Evolutionary conservation across 2,888 invertebrate species (phyloP).

Genomic region (Rhingia campestris): DNA sequence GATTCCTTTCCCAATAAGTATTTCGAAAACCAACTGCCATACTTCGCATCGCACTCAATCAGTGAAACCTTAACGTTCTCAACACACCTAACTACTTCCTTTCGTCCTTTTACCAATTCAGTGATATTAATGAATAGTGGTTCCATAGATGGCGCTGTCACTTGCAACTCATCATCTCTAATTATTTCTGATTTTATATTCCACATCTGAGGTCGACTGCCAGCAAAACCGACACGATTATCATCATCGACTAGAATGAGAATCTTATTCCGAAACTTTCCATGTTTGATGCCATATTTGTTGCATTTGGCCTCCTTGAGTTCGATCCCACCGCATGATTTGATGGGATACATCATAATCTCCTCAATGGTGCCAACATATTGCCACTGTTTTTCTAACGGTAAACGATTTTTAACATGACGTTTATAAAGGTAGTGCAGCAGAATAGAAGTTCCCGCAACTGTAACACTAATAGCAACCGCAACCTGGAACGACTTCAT

Average conservation of each 20-base stretch:
- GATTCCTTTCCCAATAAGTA: conserved; percentile 81
- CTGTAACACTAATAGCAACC: conserved; percentile 29
- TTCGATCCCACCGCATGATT: conserved; percentile 57
- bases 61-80: conserved; percentile 83
- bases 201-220: conserved; percentile 52
- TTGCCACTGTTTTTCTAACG: conserved; percentile 65
- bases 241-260: conserved; percentile 46
- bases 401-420: neutral
- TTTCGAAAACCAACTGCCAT: conserved; percentile 89
- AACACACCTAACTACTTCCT: conserved; percentile 82
- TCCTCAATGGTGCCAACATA: conserved; percentile 61
- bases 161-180: conserved; percentile 82
- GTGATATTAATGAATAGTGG: conserved; percentile 82
- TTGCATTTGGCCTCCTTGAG: conserved; percentile 41
- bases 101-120: conserved; percentile 77
- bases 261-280: conserved; percentile 30
- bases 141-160: conserved; percentile 84
- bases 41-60: conserved; percentile 89
- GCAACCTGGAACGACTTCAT: conserved; percentile 34
- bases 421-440: conserved; percentile 28
- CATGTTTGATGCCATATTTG: conserved; percentile 37
- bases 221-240: conserved; percentile 16
- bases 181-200: conserved; percentile 53
- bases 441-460: conserved; percentile 23
- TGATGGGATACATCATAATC: conserved; percentile 64